These are phyloP conservation scores for Catocala fraxini DNA, from an alignment of 2,888 invertebrate genomes.

Conservation along the genomic window DNA sequence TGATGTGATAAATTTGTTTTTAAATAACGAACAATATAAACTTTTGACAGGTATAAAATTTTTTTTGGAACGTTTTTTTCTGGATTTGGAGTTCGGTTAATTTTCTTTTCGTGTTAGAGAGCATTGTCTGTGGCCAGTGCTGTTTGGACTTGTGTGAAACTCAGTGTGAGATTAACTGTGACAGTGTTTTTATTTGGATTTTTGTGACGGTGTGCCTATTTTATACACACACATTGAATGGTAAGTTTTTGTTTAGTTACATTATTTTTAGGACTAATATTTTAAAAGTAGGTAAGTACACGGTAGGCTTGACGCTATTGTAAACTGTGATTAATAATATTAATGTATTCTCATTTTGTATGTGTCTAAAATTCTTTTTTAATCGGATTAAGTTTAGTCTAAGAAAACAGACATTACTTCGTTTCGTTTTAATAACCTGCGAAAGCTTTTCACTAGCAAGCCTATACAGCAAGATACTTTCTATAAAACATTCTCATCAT, in stretches of 20 bases:
- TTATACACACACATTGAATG: conserved; percentile 3
- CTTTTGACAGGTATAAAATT: conserved; percentile 6
- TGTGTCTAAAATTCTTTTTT: no score
- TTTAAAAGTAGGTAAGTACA: not conserved
- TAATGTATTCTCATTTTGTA: no score
- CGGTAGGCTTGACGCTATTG: no score
- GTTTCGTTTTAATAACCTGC: no score
- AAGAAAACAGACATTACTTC: no score
- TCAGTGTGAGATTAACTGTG: not conserved
- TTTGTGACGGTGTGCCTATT: conserved; percentile 1
- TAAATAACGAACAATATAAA: conserved; percentile 3
- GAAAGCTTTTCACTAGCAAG: no score
- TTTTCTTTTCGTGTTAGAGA: not conserved
- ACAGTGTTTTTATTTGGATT: conserved; percentile 15
- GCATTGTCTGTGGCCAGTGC: conserved; percentile 13
- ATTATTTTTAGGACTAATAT: not conserved
- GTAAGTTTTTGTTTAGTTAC: conserved; percentile 8
- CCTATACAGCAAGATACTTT: no score
- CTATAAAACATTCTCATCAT: no score
- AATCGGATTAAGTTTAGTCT: no score
- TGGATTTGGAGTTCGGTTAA: not conserved
- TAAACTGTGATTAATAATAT: no score
- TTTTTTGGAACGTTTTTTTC: not conserved
- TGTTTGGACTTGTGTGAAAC: conserved; percentile 7
- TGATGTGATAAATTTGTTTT: not conserved